Base-by-base conservation (phyloP, 2,888 invertebrate genomes). In the Sepiola atlantica region DNA sequence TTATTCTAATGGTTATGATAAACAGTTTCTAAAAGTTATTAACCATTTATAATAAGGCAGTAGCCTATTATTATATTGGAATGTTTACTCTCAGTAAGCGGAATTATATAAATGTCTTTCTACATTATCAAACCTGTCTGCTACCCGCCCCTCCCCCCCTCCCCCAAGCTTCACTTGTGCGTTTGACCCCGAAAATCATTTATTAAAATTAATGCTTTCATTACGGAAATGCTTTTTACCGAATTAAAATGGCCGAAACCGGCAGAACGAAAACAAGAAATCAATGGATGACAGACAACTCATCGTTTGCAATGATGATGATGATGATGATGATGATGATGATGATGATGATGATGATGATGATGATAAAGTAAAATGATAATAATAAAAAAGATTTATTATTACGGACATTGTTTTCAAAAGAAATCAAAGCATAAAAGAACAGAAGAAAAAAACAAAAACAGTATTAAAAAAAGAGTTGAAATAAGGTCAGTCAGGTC, bases 141-240 rank as follows among this genome's bases (percentile, higher is more conserved):
- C n/a, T n/a, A n/a, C n/a, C n/a, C n/a, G n/a, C n/a, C n/a, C n/a
- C n/a, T n/a, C 28, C n/a, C 10, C n/a, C 24, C 28, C 0, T 0
- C n/a, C n/a, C 12, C 14, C n/a, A n/a, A 16, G 4, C 12, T 45
- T 45, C 45, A 45, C 45, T 8, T 45, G 45, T 45, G 8, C 77
- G 16, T 14, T n/a, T n/a, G 18, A 10, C 61, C 21, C 61, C 21
- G 61, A 61, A 61, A 24, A 61, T 24, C n/a, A 77, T 16, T 32
- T 32, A 77, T 77, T 77, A 77, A 77, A 77, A 77, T 77, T 77
- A 32, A 77, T 77, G 77, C 77, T 77, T 77, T 77, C 77, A 77
- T 77, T 77, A 77, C 77, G n/a, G 32, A n/a, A 77, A n/a, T 32
- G 77, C 77, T n/a, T 77, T 45, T 77, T 77, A 77, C 77, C 2